Base-by-base conservation (phyloP, 2,113 vertebrate genomes). In the Numenius arquata region DNA sequence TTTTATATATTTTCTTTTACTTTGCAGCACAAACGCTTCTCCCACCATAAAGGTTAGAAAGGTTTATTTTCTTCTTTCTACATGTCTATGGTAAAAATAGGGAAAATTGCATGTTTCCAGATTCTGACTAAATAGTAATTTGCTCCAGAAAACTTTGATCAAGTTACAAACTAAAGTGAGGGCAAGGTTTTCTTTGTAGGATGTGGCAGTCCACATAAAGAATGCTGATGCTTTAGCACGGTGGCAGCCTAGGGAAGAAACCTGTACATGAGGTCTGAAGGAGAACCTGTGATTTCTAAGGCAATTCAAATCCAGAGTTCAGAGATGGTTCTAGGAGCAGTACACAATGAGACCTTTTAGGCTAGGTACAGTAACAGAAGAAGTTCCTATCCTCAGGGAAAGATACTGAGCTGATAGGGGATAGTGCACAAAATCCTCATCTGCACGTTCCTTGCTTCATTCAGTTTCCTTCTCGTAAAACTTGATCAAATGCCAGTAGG, bases 181-280 rank as follows among this genome's bases (percentile, higher is more conserved):
- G 38, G 13, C 4, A 40, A 14, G 10, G 5, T 55, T 58, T 81
- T 73, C n/a, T 32, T 36, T 71, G 25, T 15, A 61, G 45, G 14
- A 52, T 25, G 15, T 52, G 17, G 11, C 8, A 45, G 25, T 41
- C 17, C 62, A 50, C 1, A 0, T 26, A 76, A 85, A 56, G 36
- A 76, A 36, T 25, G 4, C 8, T 41, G 34, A 47, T 50, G 21
- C 11, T 61, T 90, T 71, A 66, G 21, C 26, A 68, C 5, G 47
- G 14, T 76, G 36, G 15, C 41, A 67, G 3, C 4, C 34, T 52
- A 52, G 17, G 56, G 11, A 55, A 76, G 45, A 76, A 15, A 67
- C 15, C 9, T n/a, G 32, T 47, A 40, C 1, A 1, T 0, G 2
- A 59, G 10, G 19, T 62, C 58, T 67, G 63, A 91, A 47, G 26